Conservation (phyloP, 2,113 vertebrate genomes). For the Tetraodon nigroviridis region DNA sequence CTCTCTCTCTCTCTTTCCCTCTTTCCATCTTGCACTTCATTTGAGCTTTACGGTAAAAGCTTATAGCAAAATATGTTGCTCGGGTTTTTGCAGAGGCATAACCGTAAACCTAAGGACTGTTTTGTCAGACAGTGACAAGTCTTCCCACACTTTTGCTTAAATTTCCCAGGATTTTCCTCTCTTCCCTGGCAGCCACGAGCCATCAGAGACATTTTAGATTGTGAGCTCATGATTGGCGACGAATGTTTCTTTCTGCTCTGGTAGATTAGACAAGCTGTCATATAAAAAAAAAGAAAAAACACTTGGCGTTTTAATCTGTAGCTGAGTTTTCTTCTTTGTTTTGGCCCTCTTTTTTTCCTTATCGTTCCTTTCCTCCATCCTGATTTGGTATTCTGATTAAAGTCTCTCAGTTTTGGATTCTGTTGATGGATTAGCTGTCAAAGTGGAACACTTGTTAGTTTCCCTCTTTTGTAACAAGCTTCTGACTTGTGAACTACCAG, state of each 20-base stretch:
- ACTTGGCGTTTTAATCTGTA: conserved; percentile 20
- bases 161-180: conserved; percentile 20
- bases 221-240: conserved; percentile 47
- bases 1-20: neutral
- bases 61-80: too few species aligned
- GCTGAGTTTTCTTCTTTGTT: conserved; percentile 23
- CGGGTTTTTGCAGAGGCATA: too few species aligned
- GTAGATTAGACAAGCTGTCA: conserved; percentile 38
- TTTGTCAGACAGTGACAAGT: neutral
- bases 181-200: conserved; percentile 21
- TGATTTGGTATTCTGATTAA: too few species aligned
- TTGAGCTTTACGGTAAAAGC: neutral
- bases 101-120: too few species aligned
- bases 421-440: too few species aligned
- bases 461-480: neutral
- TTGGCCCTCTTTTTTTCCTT: conserved; percentile 7
- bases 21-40: neutral
- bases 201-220: conserved; percentile 25
- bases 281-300: conserved; percentile 19
- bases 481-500: too few species aligned
- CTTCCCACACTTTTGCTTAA: neutral
- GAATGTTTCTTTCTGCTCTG: conserved; percentile 11
- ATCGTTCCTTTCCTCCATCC: conserved; percentile 9
- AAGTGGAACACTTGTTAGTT: neutral
- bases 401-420: too few species aligned